These are phyloP conservation scores for Lithophane ornitopus DNA, from an alignment of 2,888 invertebrate genomes.

Conservation along the genomic window DNA sequence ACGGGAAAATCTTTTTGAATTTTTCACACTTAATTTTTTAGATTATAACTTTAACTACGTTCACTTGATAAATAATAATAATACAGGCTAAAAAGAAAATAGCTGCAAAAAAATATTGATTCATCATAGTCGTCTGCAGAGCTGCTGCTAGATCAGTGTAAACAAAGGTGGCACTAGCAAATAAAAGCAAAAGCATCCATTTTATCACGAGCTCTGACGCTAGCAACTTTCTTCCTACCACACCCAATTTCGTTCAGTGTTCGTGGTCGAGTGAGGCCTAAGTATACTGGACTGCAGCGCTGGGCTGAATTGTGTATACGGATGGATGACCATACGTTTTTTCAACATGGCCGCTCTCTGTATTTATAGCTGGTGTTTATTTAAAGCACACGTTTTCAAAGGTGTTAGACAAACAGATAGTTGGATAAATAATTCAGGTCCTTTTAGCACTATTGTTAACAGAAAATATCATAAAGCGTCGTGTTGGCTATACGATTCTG, in stretches of 20 bases:
- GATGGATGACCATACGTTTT: conserved; percentile 74
- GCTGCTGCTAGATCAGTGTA: conserved; percentile 68
- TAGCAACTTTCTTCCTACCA: conserved; percentile 34
- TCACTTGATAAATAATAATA: background rate
- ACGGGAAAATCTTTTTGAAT: conserved; percentile 86
- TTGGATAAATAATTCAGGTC: background rate
- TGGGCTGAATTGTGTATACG: conserved; percentile 73
- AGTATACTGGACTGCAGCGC: conserved; percentile 60
- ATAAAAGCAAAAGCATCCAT: conserved; percentile 68
- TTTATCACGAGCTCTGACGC: conserved; percentile 56
- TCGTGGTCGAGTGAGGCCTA: conserved; percentile 53
- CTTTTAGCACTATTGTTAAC: background rate
- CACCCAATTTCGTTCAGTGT: conserved; percentile 25
- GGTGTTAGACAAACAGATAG: conserved; percentile 12
- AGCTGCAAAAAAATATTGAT: conserved; percentile 28
- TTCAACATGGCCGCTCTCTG: conserved; percentile 75
- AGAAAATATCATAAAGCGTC: background rate
- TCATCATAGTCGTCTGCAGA: conserved; percentile 46
- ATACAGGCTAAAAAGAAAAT: background rate
- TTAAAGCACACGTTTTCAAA: conserved; percentile 33
- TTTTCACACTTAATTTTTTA: background rate
- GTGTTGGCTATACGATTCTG: conserved; percentile 1
- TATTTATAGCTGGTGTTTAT: conserved; percentile 65
- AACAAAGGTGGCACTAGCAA: conserved; percentile 71
- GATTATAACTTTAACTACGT: accelerated